phyloP scores from a whole-genome alignment of 2,797 vertebrate species.

The Spinibarbus caldwelli region DNA sequence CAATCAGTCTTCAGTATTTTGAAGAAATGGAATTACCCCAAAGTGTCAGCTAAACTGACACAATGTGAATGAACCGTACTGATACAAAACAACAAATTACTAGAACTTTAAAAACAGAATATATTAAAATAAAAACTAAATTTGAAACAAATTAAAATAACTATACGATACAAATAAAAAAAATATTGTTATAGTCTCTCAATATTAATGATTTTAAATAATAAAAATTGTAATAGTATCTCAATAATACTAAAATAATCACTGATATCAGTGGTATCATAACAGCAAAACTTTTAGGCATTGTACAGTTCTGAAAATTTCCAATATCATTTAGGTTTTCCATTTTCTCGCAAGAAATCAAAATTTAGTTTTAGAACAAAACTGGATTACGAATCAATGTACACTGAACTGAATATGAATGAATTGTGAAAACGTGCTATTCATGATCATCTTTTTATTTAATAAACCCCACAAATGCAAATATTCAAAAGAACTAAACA shows the following conservation, averaged over 20 bases:
- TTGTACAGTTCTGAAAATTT: not conserved
- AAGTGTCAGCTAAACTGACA: too few species aligned
- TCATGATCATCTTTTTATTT: conserved; percentile 19
- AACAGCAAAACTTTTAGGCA: not conserved
- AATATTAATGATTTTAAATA: too few species aligned
- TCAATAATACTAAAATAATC: not conserved
- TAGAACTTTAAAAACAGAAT: too few species aligned
- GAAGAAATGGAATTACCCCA: too few species aligned
- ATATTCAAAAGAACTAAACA: not conserved
- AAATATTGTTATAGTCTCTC: too few species aligned
- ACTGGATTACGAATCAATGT: not conserved
- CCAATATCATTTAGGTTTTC: not conserved
- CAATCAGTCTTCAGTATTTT: too few species aligned
- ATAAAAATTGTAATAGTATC: too few species aligned
- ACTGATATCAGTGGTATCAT: not conserved
- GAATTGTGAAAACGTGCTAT: not conserved
- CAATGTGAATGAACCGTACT: too few species aligned
- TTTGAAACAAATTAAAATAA: too few species aligned
- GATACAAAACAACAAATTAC: too few species aligned
- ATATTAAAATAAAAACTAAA: too few species aligned
- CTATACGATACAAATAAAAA: too few species aligned
- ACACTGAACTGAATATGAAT: not conserved
- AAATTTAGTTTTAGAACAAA: not conserved
- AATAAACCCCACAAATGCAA: conserved; percentile 12
- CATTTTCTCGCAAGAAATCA: not conserved